Evolutionary conservation across 92 coral and sea anemone genomes (phyloP).

Genomic region (Heteractis magnifica): DNA sequence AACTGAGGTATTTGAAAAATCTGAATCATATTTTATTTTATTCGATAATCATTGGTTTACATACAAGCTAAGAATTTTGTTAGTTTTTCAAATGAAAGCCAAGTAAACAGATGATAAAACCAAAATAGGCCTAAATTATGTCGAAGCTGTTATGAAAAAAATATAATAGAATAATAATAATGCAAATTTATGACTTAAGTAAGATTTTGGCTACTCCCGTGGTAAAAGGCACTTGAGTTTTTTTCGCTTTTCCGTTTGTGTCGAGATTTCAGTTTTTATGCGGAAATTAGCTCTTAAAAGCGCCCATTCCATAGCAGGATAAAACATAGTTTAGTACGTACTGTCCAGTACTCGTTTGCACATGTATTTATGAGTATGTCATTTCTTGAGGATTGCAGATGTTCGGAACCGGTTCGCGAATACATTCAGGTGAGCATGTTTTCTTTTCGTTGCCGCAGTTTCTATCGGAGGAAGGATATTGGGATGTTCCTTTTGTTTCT

Average conservation of each 20-base stretch:
- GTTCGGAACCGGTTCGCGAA: neutral
- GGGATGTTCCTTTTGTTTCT: neutral
- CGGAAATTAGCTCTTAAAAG: neutral
- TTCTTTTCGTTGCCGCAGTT: neutral
- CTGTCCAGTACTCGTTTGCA: no score
- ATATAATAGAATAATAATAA: no score
- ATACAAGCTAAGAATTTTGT: neutral
- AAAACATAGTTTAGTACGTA: no score
- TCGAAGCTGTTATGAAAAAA: neutral
- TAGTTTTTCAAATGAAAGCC: neutral
- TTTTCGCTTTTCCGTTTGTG: neutral
- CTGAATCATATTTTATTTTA: neutral
- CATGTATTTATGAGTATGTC: no score
- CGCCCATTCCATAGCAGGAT: neutral
- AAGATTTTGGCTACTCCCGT: neutral
- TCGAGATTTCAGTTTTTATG: neutral
- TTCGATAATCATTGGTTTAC: neutral
- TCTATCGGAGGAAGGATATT: neutral
- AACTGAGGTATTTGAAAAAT: neutral
- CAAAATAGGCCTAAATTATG: neutral
- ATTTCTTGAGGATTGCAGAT: no score
- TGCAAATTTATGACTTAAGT: neutral
- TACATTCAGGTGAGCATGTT: neutral
- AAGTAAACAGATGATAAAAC: neutral
- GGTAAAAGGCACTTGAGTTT: neutral